Evolutionary conservation across 2,797 vertebrate genomes (phyloP).

Genomic region (Bradypus variegatus): DNA sequence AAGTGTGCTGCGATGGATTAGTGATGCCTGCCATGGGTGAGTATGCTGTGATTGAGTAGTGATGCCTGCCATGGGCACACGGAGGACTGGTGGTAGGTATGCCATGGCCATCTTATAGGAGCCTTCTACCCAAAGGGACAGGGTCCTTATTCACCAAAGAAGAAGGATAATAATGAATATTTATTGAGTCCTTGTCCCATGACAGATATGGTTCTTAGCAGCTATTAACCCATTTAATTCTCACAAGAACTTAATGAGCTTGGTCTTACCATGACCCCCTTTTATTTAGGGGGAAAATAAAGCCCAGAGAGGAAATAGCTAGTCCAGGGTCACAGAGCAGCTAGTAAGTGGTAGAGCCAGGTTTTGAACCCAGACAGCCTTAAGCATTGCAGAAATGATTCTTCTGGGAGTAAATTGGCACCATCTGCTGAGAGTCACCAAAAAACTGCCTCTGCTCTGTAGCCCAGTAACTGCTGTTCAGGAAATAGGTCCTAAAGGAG

Average conservation of each 20-base stretch:
- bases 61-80: background rate
- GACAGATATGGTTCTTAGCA: background rate
- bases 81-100: rapidly evolving
- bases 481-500: background rate
- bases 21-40: background rate
- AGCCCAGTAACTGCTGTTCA: background rate
- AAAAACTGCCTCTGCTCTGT: background rate
- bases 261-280: background rate
- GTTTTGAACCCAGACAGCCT: background rate
- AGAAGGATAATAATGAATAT: background rate
- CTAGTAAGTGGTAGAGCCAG: background rate
- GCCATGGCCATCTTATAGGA: background rate
- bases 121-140: background rate
- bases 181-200: background rate
- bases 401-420: background rate
- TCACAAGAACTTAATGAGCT: background rate
- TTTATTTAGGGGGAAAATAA: background rate
- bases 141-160: background rate
- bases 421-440: background rate
- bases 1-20: background rate
- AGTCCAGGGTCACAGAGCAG: too few species aligned
- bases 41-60: background rate
- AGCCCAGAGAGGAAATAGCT: background rate
- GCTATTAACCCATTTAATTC: background rate
- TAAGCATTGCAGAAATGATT: background rate